Evolutionary conservation across 2,888 invertebrate genomes (phyloP).

Genomic region (Heliconius charithonia): DNA sequence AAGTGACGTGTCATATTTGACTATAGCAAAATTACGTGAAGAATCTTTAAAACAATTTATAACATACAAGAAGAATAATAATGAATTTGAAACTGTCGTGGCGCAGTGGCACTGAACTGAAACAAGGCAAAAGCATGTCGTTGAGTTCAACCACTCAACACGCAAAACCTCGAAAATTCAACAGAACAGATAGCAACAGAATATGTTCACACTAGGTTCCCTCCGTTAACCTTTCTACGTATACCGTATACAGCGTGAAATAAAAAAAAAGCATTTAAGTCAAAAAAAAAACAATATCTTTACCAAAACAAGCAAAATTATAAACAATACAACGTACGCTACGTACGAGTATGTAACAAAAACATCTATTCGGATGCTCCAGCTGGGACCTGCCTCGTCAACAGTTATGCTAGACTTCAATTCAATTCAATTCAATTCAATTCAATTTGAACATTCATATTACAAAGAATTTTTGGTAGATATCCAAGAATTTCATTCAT

Average conservation of each 20-base stretch:
- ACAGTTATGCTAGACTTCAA: conserved; percentile 51
- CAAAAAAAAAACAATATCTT: no score
- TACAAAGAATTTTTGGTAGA: conserved; percentile 28
- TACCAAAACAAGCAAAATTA: no score
- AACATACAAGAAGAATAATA: no score
- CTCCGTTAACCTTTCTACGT: no score
- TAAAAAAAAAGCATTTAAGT: neutral
- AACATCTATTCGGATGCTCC: neutral
- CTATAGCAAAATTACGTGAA: no score
- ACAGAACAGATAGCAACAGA: no score
- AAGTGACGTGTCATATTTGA: no score
- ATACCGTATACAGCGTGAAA: neutral
- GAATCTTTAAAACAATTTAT: no score
- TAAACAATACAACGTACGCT: no score
- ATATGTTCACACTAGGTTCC: neutral
- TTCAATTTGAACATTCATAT: conserved; percentile 54
- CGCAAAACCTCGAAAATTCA: neutral
- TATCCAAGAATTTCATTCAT: conserved; percentile 19
- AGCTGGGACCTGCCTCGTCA: conserved; percentile 33
- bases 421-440: conserved; percentile 51
- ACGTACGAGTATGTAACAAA: no score
- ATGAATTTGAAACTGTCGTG: neutral
- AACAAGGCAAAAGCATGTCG: no score
- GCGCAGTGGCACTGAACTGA: neutral
- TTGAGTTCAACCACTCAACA: no score